phyloP scores from a whole-genome alignment of 2,888 invertebrate genomes.

The Lepidochrysops patricia region DNA sequence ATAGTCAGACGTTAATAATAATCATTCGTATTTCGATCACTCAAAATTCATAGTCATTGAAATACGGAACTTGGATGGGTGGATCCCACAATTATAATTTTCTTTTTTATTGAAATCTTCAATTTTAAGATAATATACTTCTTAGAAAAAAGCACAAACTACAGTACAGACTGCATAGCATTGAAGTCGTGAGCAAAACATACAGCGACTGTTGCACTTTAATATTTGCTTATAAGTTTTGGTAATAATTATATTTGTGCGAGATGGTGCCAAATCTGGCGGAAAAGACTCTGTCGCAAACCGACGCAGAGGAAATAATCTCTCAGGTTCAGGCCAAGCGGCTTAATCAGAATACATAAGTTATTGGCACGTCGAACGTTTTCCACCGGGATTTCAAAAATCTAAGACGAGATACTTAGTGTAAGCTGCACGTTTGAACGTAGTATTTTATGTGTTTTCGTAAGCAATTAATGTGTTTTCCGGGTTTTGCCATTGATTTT shows the following conservation, averaged over 20 bases:
- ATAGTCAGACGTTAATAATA: not conserved
- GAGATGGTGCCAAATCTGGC: not conserved
- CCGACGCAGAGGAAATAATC: not conserved
- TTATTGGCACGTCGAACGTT: not conserved
- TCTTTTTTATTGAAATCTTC: too few species aligned
- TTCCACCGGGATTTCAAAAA: not conserved
- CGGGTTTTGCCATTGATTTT: too few species aligned
- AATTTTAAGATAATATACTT: too few species aligned
- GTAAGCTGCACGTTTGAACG: not conserved
- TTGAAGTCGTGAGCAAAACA: too few species aligned
- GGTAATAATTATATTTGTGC: not conserved
- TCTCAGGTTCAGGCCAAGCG: not conserved
- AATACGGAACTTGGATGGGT: too few species aligned
- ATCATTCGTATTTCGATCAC: too few species aligned
- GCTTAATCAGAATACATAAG: not conserved
- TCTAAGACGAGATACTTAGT: not conserved
- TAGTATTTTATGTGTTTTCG: not conserved
- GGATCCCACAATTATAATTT: too few species aligned
- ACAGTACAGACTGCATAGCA: not conserved
- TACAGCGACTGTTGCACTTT: too few species aligned
- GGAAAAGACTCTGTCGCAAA: not conserved
- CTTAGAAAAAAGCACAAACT: too few species aligned
- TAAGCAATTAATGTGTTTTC: too few species aligned
- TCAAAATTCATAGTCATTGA: too few species aligned
- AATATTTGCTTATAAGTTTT: too few species aligned